Conservation (phyloP, 2,113 vertebrate species). For the Heterotilapia buettikoferi region DNA sequence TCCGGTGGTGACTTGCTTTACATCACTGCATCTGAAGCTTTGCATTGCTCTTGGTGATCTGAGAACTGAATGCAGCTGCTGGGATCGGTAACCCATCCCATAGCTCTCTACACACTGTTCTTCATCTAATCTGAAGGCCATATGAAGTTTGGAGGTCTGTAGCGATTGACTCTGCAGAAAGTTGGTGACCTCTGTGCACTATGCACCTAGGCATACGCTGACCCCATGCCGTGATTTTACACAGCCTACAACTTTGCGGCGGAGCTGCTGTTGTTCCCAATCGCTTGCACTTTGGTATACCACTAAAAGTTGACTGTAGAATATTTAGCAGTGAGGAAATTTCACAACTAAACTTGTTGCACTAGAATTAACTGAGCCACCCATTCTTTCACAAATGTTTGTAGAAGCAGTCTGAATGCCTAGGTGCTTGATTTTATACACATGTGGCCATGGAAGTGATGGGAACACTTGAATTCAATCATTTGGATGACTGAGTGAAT, state of each 20-base stretch:
- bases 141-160: background rate
- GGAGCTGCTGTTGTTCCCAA: fast-evolving
- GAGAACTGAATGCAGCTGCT: background rate
- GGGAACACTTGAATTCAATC: background rate
- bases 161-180: background rate
- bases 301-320: background rate
- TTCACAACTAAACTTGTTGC: background rate
- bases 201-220: background rate
- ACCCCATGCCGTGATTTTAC: background rate
- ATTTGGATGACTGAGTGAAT: background rate
- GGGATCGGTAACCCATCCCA: background rate
- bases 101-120: background rate
- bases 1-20: background rate
- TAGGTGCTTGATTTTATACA: background rate
- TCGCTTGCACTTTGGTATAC: background rate
- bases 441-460: background rate
- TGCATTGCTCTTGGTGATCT: background rate
- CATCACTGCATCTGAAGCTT: background rate
- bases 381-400: background rate
- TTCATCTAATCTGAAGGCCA: background rate
- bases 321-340: background rate
- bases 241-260: background rate
- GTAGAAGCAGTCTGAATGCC: background rate
- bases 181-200: background rate
- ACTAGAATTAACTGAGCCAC: background rate